Base-by-base conservation (phyloP, 2,888 invertebrate genomes). In the Lasioglossum marginatum region DNA sequence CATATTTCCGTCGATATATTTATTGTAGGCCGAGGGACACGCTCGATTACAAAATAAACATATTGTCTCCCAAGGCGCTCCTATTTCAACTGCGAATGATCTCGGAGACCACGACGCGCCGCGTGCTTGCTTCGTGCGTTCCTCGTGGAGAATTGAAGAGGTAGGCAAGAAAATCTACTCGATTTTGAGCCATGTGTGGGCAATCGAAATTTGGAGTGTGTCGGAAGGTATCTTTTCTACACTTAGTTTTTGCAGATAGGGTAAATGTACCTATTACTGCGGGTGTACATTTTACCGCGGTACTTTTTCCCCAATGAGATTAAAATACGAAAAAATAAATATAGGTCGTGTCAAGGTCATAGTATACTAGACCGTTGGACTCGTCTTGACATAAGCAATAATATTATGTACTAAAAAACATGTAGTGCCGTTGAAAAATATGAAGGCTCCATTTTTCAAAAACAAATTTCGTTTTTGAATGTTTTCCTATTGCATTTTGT, bases 1-100 rank as follows among this genome's bases (percentile, higher is more conserved):
- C 78, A 89, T 88, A 89, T 88, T 86, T 91, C 81, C 71, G 83
- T 82, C 74, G 85, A 88, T 85, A 90, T 87, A 89, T 91, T 91
- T 89, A 90, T 87, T 86, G 68, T 80, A 63, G 34, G 48, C 66
- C 71, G 84, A 77, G 86, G 76, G 78, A 86, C 81, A 71, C 74
- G 71, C 63, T 75, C 79, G 57, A 84, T 87, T 87, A 84, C 81
- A 84, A 84, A 87, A 87, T 83, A 84, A 84, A 87, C 87, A 80
- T 78, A 83, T 86, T 82, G 74, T 78, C 77, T 40, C 78, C 34
- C 74, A 76, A 86, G 74, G 74, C 57, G 76, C 19, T 63, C 73
- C 37, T 82, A 79, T 73, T 45, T 68, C 37, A 68, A 23, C 23
- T 12, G 31, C 5, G 66, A 31, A 16, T 31, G 1, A 27, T 60